Base-by-base conservation (phyloP, 2,113 vertebrate species). In the Bolborhynchus lineola region DNA sequence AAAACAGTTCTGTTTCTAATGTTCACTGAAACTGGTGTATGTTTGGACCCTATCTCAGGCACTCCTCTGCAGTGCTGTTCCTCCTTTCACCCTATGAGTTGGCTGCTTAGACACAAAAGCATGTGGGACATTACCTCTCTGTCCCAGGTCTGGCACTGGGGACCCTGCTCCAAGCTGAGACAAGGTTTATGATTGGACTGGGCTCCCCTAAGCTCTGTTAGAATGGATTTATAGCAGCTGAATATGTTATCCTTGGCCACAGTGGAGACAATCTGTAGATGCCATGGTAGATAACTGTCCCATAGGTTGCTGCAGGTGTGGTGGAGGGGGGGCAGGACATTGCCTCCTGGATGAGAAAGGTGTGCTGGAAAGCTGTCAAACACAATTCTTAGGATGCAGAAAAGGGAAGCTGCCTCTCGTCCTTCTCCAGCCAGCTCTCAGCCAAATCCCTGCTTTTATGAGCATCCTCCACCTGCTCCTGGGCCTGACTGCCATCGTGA, bases 221-320 rank as follows among this genome's bases (percentile, higher is more conserved):
- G 50, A 31, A 16, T 78, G 78, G 53, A 35, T 92, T 83, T 65
- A 10, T 35, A 55, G 53, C 82, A 92, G 37, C 31, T 82, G n/a
- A 44, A 7, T 33, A 1, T 0, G 0, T 11, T 68, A 14, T 64
- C 79, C 67, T 68, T 67, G 50, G 46, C 31, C 46, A 31, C 28
- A 67, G 26, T 2, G 26, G 64, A 59, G 70, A 16, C 7, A 15
- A 24, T 15, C 13, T 31, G 3, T 1, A 3, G 60, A 42, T 90
- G 14, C 46, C 16, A 2, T 3, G 57, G 75, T 37, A 60, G 55
- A 16, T 26, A 8, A 8, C 13, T 10, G 18, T 35, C n/a, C 46
- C 18, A 0, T 0, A 29, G 69, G 33, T 69, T 13, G 13, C 41
- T 2, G 2, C 20, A 59, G 89, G 2, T 0, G 2, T 2, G 53